Evolutionary conservation across 2,797 vertebrate species (phyloP).

Genomic region (Danio kyathit): DNA sequence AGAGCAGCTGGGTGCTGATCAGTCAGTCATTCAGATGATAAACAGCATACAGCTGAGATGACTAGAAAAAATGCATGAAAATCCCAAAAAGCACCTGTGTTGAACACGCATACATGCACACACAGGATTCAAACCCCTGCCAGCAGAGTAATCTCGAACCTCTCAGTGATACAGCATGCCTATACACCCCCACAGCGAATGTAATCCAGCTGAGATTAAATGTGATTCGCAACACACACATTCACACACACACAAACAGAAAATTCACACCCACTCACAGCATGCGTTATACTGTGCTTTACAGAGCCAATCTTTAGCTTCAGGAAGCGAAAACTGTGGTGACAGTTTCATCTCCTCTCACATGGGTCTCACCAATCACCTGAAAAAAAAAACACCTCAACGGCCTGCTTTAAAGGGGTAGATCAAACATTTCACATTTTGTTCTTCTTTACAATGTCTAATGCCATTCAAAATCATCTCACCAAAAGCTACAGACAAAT

Average conservation of each 20-base stretch:
- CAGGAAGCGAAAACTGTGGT: background rate
- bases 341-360: conserved; percentile 23
- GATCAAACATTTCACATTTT: background rate
- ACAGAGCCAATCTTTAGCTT: conserved; percentile 1
- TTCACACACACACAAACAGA: background rate
- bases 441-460: background rate
- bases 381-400: background rate
- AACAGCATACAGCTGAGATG: conserved; percentile 1
- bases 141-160: conserved; percentile 21
- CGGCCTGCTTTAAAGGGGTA: background rate
- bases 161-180: conserved; percentile 17
- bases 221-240: conserved; percentile 13
- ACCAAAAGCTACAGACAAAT: background rate
- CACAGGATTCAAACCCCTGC: conserved; percentile 30
- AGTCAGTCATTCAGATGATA: background rate
- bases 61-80: background rate
- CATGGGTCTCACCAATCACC: background rate
- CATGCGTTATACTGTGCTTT: conserved; percentile 14
- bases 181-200: conserved; percentile 27
- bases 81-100: conserved; percentile 10
- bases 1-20: background rate
- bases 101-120: conserved; percentile 16
- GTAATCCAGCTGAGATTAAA: conserved; percentile 41
- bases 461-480: background rate
- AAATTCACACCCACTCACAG: conserved; percentile 25